Evolutionary conservation across 2,888 invertebrate genomes (phyloP).

Genomic region (Cosmia trapezina): DNA sequence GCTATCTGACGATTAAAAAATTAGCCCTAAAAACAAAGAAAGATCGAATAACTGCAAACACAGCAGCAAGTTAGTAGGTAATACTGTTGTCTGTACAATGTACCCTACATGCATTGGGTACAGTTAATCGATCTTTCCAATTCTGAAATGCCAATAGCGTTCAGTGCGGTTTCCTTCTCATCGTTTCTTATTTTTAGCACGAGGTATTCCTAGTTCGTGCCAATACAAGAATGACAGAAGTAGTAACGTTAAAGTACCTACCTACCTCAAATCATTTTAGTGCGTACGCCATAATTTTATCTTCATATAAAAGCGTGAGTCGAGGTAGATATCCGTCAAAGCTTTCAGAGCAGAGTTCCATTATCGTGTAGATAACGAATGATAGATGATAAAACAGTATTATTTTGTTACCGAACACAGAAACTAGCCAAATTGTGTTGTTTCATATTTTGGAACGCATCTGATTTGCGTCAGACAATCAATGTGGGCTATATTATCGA

Average conservation of each 20-base stretch:
- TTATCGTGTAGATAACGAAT: slow-evolving; percentile 67
- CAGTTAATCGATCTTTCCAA: not conserved
- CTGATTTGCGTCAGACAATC: slow-evolving; percentile 42
- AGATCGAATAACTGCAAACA: not conserved
- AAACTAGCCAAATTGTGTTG: slow-evolving; percentile 48
- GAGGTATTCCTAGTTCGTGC: not conserved
- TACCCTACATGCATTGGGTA: too few species aligned
- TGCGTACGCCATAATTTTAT: slow-evolving; percentile 14
- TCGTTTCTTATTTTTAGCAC: not conserved
- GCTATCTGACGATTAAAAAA: too few species aligned
- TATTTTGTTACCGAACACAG: slow-evolving; percentile 38
- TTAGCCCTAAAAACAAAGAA: too few species aligned
- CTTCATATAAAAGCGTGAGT: slow-evolving; percentile 21
- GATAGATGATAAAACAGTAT: slow-evolving; percentile 66
- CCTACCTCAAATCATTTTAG: slow-evolving; percentile 3
- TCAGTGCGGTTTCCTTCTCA: not conserved
- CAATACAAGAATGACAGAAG: not conserved
- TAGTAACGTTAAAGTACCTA: not conserved
- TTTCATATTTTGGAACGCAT: slow-evolving; percentile 46
- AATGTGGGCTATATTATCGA: slow-evolving; percentile 10
- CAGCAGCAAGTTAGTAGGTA: too few species aligned
- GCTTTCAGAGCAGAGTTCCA: slow-evolving; percentile 68
- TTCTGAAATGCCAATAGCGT: not conserved
- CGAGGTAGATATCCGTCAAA: slow-evolving; percentile 46
- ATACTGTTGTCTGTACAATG: too few species aligned